These are phyloP conservation scores for Yasuhikotakia modesta DNA, from an alignment of 2,797 vertebrate genomes.

Conservation along the genomic window DNA sequence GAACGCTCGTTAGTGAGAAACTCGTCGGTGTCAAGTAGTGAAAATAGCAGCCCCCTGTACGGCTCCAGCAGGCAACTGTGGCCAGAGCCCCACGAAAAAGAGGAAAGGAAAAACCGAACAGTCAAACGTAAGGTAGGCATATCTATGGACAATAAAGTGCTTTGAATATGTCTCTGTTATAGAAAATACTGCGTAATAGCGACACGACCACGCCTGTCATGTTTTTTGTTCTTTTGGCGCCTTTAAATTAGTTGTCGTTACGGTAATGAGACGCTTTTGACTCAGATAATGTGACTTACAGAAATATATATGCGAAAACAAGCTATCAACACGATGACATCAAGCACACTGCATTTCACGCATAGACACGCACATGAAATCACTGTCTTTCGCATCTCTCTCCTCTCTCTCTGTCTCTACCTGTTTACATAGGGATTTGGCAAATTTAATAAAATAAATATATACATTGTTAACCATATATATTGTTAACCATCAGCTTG, in stretches of 20 bases:
- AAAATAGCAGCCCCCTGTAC: conserved; percentile 76
- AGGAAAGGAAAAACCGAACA: conserved; percentile 74
- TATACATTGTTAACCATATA: not conserved
- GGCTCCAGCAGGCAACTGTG: conserved; percentile 82
- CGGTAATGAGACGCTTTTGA: conserved; percentile 5
- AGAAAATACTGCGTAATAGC: conserved; percentile 10
- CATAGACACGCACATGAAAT: conserved; percentile 35
- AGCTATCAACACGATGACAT: conserved; percentile 31
- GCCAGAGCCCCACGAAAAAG: conserved; percentile 78
- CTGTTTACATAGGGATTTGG: not conserved
- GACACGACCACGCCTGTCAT: conserved; percentile 72
- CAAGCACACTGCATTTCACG: conserved; percentile 42
- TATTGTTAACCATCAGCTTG: not conserved
- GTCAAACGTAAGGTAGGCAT: conserved; percentile 74
- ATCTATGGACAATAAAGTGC: not conserved
- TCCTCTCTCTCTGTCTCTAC: not conserved
- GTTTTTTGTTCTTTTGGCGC: conserved; percentile 57
- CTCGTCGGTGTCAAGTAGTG: conserved; percentile 72
- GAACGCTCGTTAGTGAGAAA: conserved; percentile 64
- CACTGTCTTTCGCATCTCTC: not conserved
- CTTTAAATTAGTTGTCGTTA: conserved; percentile 8
- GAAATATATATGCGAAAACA: conserved; percentile 26
- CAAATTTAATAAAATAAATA: not conserved
- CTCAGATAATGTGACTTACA: conserved; percentile 14
- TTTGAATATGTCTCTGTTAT: conserved; percentile 1